Evolutionary conservation across 2,888 invertebrate genomes (phyloP), one percentile per base, ranked within the genome.

Genomic region (Orchesellides sinensis): DNA sequence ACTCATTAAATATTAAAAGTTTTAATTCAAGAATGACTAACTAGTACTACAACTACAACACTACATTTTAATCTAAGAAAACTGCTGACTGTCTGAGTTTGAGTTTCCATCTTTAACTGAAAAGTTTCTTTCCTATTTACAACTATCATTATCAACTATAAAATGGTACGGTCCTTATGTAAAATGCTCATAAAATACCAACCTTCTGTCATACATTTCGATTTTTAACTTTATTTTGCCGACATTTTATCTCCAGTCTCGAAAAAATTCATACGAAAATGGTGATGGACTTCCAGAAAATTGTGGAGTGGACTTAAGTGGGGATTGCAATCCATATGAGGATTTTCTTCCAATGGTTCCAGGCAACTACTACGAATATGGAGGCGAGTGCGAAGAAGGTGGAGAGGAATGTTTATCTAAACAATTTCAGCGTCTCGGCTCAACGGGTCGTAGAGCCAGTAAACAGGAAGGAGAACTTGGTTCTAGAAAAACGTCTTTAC

Each of bases 281-380:
- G 66, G 23, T 12, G 23, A 59, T 12, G 52, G 40, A 2, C 32
- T 59, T 35, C 63, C 52, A 19, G 70, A 63, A 35, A 63, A 66
- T 25, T 80, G 80, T 35, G 80, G 80, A 6, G 80, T 80, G 0
- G 61, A 79, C 1, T 70, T 79, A 45, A 56, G 63, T 21, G 29
- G 45, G 5, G 29, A 69, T 14, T 69, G 69, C 32, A 19, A 65
- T 17, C n/a, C 69, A 12, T 47, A 14, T 6, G 73, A 73, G 3
- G 17, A 8, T 19, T 27, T 29, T 12, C 23, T 25, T 29, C n/a
- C 12, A 29, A n/a, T 23, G 1, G 47, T 23, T n/a, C 14, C 8
- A 6, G 40, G n/a, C 23, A 52, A 52, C 2, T 17, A 52, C 14
- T 17, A 45, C 4, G 79, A 78, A 52, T 72, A 81, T 21, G 17